A percentile compares a stretch with the other conserved stretches of the same genome.
Conservation (phyloP, 2,888 invertebrate species). For the Erebia aethiops region DNA sequence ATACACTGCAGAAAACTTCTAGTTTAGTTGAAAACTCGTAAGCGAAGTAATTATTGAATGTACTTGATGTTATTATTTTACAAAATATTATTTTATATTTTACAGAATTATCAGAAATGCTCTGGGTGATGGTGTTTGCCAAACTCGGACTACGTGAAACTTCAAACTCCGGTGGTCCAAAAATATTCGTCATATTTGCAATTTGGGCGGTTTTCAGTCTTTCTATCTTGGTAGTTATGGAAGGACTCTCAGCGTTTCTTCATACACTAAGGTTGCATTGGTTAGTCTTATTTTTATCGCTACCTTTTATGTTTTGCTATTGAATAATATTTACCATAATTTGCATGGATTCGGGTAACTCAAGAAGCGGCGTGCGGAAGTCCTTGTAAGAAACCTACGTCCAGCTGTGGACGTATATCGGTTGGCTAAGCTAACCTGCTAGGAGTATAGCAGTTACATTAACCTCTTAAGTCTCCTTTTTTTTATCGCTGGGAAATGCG, state of each 20-base stretch:
- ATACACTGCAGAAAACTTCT: no score
- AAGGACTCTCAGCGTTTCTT: constrained; percentile 94
- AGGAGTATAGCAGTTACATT: no score
- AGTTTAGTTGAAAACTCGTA: constrained; percentile 44
- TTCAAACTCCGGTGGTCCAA: constrained; percentile 61
- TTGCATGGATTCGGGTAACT: no score
- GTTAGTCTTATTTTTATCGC: constrained; percentile 64
- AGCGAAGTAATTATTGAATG: background rate
- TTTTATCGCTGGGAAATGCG: no score
- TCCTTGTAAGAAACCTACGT: no score
- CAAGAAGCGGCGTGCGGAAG: no score
- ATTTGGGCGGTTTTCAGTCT: constrained; percentile 90
- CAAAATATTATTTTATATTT: background rate
- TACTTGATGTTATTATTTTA: background rate
- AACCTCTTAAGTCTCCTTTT: no score
- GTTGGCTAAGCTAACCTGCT: no score
- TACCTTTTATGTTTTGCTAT: background rate
- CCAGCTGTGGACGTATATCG: no score
- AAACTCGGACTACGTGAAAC: constrained; percentile 66
- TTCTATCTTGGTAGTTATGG: constrained; percentile 92
- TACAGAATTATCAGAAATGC: constrained; percentile 90
- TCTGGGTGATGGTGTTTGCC: constrained; percentile 87
- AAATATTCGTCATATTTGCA: constrained; percentile 85
- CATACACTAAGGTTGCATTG: constrained; percentile 95
- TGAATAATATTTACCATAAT: no score